A percentile compares a stretch with the other conserved stretches of the same genome.
Evolutionary conservation across 2,888 invertebrate genomes (phyloP).

Genomic region (Euproctis similis): DNA sequence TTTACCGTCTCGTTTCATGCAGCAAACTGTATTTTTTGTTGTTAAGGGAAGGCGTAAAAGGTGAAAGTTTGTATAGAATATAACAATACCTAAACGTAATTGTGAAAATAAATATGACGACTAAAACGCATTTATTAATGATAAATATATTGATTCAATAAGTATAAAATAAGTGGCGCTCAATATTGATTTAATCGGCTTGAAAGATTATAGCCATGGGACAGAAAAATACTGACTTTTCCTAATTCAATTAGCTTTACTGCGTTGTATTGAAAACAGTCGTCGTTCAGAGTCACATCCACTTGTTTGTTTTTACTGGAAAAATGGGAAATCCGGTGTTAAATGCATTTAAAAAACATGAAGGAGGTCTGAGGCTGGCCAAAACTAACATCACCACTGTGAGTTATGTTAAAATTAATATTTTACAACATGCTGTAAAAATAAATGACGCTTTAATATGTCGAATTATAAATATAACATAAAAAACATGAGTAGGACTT

Average conservation of each 20-base stretch:
- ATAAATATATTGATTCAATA: neutral
- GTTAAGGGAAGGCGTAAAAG: too few relatives aligned
- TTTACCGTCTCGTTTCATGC: too few relatives aligned
- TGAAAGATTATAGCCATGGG: slow-evolving; percentile 11
- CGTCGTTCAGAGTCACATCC: neutral
- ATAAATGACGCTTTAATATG: too few relatives aligned
- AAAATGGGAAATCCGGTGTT: slow-evolving; percentile 38
- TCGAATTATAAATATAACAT: too few relatives aligned
- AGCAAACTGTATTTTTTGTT: too few relatives aligned
- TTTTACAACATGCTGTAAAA: too few relatives aligned
- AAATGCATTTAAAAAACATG: slow-evolving; percentile 35
- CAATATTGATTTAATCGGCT: slow-evolving; percentile 22
- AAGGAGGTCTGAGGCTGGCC: slow-evolving; percentile 36
- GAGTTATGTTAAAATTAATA: slow-evolving; percentile 12
- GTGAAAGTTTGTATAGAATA: too few relatives aligned
- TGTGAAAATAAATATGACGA: too few relatives aligned
- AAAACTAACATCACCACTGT: slow-evolving; percentile 44
- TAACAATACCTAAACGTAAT: too few relatives aligned
- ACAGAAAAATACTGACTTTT: slow-evolving; percentile 5
- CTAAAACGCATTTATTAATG: too few relatives aligned
- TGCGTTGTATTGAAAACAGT: slow-evolving; percentile 8
- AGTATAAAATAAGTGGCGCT: neutral
- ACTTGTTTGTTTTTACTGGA: neutral
- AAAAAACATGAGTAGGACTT: too few relatives aligned
- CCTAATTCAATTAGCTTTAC: slow-evolving; percentile 18